A percentile compares a stretch with the other conserved stretches of the same genome.
Conservation (phyloP, 2,888 invertebrate genomes). For the Megalurothrips usitatus region DNA sequence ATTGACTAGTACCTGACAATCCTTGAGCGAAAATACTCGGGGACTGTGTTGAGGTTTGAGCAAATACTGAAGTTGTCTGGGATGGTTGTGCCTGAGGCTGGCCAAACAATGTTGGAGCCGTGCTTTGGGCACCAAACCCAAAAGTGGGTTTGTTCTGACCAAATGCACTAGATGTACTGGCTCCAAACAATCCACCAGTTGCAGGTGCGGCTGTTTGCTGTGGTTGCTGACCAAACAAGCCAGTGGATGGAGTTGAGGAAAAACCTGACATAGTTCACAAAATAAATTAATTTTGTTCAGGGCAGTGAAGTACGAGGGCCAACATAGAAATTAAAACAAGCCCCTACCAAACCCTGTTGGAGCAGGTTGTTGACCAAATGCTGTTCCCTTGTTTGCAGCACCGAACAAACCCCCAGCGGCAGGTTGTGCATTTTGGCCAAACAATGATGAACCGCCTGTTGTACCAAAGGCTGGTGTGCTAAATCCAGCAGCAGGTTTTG, state of each 20-base stretch:
- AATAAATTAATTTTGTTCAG: slow-evolving; percentile 12
- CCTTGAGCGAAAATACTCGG: slow-evolving; percentile 46
- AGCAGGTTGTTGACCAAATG: slow-evolving; percentile 61
- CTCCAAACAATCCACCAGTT: slow-evolving; percentile 58
- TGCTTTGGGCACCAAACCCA: slow-evolving; percentile 57
- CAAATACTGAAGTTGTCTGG: slow-evolving; percentile 48
- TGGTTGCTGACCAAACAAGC: slow-evolving; percentile 50
- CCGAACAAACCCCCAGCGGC: slow-evolving; percentile 56
- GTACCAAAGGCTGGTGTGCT: slow-evolving; percentile 67
- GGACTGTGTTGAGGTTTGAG: slow-evolving; percentile 51
- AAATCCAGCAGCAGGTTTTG: slow-evolving; percentile 55
- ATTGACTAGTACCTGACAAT: slow-evolving; percentile 35
- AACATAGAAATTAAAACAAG: neutral
- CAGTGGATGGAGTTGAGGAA: slow-evolving; percentile 43
- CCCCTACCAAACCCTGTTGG: slow-evolving; percentile 47
- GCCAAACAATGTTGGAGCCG: slow-evolving; percentile 59
- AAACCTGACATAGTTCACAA: slow-evolving; percentile 3
- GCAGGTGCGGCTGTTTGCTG: slow-evolving; percentile 37
- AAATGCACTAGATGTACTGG: slow-evolving; percentile 56
- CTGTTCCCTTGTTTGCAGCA: slow-evolving; percentile 55
- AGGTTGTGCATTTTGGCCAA: slow-evolving; percentile 44
- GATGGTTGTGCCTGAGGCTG: slow-evolving; percentile 47
- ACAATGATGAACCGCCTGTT: slow-evolving; percentile 51
- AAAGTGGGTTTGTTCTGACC: slow-evolving; percentile 58
- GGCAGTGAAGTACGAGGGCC: neutral